These are phyloP conservation scores for Condylura cristata DNA, from an alignment of 2,113 vertebrate genomes.

Conservation along the genomic window DNA sequence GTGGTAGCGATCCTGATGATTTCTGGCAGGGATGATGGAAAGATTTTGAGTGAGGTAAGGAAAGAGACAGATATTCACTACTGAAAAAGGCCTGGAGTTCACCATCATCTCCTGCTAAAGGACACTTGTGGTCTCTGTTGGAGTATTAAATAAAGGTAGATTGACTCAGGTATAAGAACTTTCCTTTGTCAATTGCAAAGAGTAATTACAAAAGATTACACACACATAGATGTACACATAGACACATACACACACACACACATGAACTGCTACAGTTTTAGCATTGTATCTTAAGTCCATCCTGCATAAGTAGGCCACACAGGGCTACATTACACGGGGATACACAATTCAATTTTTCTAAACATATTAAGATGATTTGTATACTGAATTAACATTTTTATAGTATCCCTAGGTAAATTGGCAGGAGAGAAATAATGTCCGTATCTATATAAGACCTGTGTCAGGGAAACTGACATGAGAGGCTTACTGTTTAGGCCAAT, in stretches of 20 bases:
- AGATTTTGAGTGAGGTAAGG: background rate
- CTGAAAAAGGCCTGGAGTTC: background rate
- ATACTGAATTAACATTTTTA: conserved; percentile 76
- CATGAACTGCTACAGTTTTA: conserved; percentile 11
- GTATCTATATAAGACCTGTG: background rate
- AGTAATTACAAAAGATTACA: background rate
- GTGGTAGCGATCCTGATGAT: background rate
- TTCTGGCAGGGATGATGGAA: background rate
- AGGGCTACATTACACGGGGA: conserved; percentile 32
- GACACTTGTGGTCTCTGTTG: background rate
- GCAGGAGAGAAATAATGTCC: conserved; percentile 49
- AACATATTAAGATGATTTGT: conserved; percentile 72
- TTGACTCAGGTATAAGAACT: background rate
- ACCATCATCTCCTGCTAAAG: background rate
- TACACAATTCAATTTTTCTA: conserved; percentile 59
- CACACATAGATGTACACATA: background rate
- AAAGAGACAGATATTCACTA: background rate
- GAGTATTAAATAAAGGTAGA: background rate
- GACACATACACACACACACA: background rate
- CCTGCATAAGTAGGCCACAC: conserved; percentile 35
- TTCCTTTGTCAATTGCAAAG: background rate
- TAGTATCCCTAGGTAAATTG: conserved; percentile 67
- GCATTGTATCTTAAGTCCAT: conserved; percentile 57
- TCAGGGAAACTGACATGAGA: conserved; percentile 3
- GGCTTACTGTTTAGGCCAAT: background rate